These are phyloP conservation scores for Tokudaia muenninki DNA, from an alignment of 2,797 vertebrate species.

Conservation along the genomic window DNA sequence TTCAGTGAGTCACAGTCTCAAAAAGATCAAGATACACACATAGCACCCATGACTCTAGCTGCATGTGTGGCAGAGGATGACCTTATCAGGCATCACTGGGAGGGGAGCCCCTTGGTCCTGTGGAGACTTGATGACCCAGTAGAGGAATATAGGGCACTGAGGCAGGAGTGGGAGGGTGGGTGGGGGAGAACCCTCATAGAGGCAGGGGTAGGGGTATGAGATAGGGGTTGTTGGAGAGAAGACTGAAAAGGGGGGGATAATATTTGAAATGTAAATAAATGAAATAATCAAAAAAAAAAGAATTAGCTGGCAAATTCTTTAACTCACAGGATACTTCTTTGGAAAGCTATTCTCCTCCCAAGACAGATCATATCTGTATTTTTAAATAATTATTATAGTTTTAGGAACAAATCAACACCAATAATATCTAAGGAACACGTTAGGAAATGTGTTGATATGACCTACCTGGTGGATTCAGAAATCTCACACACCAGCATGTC, in stretches of 20 bases:
- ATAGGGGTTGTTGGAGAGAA: no score
- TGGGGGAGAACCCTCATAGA: no score
- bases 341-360: background rate
- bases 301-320: background rate
- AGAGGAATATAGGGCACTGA: no score
- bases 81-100: no score
- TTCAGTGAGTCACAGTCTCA: background rate
- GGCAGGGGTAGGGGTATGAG: no score
- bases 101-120: no score
- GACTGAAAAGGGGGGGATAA: no score
- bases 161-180: no score
- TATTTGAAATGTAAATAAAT: no score
- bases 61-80: no score
- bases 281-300: constrained; percentile 1
- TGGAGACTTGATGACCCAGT: no score
- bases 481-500: background rate
- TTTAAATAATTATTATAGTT: background rate
- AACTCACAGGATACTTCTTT: background rate
- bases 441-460: background rate
- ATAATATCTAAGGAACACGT: background rate
- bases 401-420: constrained; percentile 62
- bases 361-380: background rate
- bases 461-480: background rate
- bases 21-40: background rate
- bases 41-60: no score